Evolutionary conservation across 2,888 invertebrate genomes (phyloP).

Genomic region (Eucera pruinosa): DNA sequence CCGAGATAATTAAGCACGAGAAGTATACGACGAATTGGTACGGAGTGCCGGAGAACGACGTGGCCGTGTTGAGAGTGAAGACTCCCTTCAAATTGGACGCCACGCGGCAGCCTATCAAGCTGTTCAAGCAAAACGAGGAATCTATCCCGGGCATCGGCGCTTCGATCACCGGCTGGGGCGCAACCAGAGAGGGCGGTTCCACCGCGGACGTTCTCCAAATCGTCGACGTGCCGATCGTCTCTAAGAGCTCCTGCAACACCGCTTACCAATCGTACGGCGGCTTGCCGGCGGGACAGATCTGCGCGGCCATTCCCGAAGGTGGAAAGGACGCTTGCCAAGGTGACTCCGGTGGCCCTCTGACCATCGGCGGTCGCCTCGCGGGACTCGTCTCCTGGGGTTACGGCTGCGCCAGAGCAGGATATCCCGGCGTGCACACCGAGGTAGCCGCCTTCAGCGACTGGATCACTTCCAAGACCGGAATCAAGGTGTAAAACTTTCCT

Average conservation of each 20-base stretch:
- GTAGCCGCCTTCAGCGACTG: constrained; percentile 85
- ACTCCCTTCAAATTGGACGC: constrained; percentile 84
- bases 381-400: constrained; percentile 85
- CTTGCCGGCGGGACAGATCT: constrained; percentile 84
- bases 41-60: constrained; percentile 82
- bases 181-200: constrained; percentile 5
- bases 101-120: constrained; percentile 83
- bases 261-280: constrained; percentile 83
- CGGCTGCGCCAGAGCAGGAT: constrained; percentile 85
- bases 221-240: constrained; percentile 86
- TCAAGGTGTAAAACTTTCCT: constrained; percentile 14
- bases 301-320: constrained; percentile 86
- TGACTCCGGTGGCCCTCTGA: constrained; percentile 78
- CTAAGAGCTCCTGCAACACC: constrained; percentile 84
- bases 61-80: constrained; percentile 86
- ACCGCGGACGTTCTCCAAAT: constrained; percentile 82
- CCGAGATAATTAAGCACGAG: constrained; percentile 58
- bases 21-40: constrained; percentile 45
- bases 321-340: constrained; percentile 84
- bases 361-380: constrained; percentile 70
- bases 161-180: constrained; percentile 75
- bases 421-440: constrained; percentile 85
- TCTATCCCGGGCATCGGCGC: constrained; percentile 52
- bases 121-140: constrained; percentile 81
- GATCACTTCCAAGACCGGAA: constrained; percentile 65